Conservation (phyloP, 1,140 invertebrate species). For the Rhopalosiphum padi region DNA sequence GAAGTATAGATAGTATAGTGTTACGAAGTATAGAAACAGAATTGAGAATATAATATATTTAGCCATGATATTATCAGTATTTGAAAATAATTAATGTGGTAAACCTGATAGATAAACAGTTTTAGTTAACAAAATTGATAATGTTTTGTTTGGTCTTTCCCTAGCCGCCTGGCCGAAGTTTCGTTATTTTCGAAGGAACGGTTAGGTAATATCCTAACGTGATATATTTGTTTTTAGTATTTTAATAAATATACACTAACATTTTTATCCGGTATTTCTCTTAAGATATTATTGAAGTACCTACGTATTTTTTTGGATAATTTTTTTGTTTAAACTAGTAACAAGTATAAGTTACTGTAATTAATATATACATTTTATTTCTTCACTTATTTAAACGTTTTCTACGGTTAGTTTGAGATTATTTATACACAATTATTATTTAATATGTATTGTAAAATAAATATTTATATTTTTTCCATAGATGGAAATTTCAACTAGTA, state of each 20-base stretch:
- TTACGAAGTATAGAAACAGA: too few relatives aligned
- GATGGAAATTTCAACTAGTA: slow-evolving; percentile 39
- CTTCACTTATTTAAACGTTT: too few relatives aligned
- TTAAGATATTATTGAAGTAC: background rate
- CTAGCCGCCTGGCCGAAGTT: background rate
- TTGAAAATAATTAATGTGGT: background rate
- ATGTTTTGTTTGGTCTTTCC: slow-evolving; percentile 15
- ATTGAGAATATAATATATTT: too few relatives aligned
- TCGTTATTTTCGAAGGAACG: slow-evolving; percentile 46
- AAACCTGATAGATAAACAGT: background rate
- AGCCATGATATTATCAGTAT: too few relatives aligned
- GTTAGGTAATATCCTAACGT: background rate
- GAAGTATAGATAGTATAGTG: too few relatives aligned
- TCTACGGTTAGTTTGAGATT: background rate
- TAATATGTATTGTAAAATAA: background rate
- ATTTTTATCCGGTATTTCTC: background rate
- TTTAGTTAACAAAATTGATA: slow-evolving; percentile 27
- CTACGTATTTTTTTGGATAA: background rate
- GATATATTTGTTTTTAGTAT: background rate
- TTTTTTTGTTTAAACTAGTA: background rate
- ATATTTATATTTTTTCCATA: background rate
- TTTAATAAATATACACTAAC: background rate
- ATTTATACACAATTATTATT: too few relatives aligned
- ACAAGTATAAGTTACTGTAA: too few relatives aligned
- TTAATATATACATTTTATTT: background rate